Evolutionary conservation across 1,140 invertebrate genomes (phyloP).

Genomic region (Lucilia cuprina): DNA sequence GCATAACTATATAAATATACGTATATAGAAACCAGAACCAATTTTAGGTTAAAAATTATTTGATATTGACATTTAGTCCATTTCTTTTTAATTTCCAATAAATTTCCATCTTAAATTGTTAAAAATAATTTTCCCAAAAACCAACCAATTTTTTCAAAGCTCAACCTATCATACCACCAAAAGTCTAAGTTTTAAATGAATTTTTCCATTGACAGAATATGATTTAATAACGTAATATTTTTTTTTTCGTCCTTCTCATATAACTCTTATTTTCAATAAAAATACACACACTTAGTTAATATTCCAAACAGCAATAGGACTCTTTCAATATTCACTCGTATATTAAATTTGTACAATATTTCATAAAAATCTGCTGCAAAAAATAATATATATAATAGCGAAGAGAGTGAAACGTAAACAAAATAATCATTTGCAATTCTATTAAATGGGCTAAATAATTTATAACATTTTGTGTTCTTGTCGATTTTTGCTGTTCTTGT

Average conservation of each 20-base stretch:
- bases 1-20: no score
- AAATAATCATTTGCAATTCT: not conserved
- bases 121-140: no score
- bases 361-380: not conserved
- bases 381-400: no score
- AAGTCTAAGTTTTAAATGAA: not conserved
- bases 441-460: not conserved
- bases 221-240: not conserved
- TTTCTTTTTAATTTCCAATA: no score
- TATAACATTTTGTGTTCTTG: not conserved
- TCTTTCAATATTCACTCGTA: not conserved
- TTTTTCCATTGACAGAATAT: not conserved
- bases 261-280: not conserved
- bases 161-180: no score
- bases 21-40: not conserved
- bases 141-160: no score
- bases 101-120: no score
- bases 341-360: not conserved
- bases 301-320: not conserved
- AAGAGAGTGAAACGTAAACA: not conserved
- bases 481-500: not conserved
- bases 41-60: no score
- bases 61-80: no score
- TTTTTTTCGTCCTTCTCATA: not conserved
- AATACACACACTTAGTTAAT: not conserved